phyloP scores from a whole-genome alignment of 2,113 vertebrate species.

The Cryptomyrus ogoouensis region DNA sequence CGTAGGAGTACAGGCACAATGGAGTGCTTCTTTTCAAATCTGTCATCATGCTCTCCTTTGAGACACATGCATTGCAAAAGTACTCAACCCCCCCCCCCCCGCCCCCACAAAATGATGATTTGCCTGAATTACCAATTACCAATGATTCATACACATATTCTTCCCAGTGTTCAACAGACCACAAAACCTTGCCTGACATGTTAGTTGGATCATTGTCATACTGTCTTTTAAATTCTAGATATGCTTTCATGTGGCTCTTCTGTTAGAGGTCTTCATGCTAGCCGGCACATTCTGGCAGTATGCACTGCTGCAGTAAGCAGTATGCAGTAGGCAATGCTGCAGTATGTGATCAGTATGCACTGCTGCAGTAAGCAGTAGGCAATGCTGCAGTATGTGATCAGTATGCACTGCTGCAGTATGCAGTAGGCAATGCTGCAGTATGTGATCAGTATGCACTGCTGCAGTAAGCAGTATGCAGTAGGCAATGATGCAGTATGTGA shows the following conservation, averaged over 20 bases:
- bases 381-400: neutral
- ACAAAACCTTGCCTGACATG: neutral
- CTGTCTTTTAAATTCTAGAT: neutral
- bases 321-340: neutral
- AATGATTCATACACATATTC: no score
- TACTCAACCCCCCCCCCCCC: neutral
- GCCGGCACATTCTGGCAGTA: neutral
- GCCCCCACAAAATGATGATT: no score
- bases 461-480: neutral
- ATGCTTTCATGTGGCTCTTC: neutral
- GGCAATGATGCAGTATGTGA: no score
- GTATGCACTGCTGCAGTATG: neutral
- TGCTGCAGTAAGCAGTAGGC: neutral
- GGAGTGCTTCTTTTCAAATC: neutral
- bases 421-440: neutral
- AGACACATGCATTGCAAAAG: neutral
- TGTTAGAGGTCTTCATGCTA: neutral
- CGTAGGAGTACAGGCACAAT: neutral
- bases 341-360: neutral
- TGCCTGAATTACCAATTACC: no score
- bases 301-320: neutral
- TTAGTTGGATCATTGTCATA: neutral
- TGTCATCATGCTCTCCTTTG: neutral
- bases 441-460: no score
- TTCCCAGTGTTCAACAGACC: no score